Evolutionary conservation across 2,797 vertebrate genomes (phyloP).

Genomic region (Tarsius wallacei): DNA sequence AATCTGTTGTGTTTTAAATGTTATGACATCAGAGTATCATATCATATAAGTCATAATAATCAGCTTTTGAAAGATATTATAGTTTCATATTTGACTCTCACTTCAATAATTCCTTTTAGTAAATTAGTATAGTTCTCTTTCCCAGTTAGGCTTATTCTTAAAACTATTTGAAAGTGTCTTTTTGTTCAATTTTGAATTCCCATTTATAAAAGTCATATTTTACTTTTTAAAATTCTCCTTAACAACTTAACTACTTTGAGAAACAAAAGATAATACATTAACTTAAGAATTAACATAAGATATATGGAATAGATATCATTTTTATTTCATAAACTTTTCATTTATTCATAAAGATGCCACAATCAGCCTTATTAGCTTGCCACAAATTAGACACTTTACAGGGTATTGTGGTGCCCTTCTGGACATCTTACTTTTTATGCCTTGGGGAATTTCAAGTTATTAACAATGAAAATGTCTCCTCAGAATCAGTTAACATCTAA

Average conservation of each 20-base stretch:
- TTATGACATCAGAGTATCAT: constrained; percentile 58
- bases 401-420: background rate
- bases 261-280: constrained; percentile 15
- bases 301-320: background rate
- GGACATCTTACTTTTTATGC: background rate
- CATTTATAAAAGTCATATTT: constrained; percentile 31
- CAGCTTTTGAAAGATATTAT: constrained; percentile 49
- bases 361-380: background rate
- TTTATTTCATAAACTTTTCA: constrained; percentile 11
- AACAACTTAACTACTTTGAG: background rate
- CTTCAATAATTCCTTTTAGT: constrained; percentile 55
- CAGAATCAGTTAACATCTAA: constrained; percentile 58
- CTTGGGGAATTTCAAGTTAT: constrained; percentile 34
- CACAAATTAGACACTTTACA: background rate
- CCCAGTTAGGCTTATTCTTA: background rate
- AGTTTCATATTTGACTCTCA: constrained; percentile 32
- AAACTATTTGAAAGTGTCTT: constrained; percentile 1
- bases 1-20: constrained; percentile 72
- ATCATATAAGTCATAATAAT: background rate
- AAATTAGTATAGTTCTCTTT: constrained; percentile 66
- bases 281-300: background rate
- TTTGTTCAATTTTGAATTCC: constrained; percentile 46
- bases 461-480: constrained; percentile 58
- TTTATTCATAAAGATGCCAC: constrained; percentile 24
- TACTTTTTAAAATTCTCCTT: constrained; percentile 5